Conservation (phyloP, 2,888 invertebrate genomes). For the Pyralis farinalis region DNA sequence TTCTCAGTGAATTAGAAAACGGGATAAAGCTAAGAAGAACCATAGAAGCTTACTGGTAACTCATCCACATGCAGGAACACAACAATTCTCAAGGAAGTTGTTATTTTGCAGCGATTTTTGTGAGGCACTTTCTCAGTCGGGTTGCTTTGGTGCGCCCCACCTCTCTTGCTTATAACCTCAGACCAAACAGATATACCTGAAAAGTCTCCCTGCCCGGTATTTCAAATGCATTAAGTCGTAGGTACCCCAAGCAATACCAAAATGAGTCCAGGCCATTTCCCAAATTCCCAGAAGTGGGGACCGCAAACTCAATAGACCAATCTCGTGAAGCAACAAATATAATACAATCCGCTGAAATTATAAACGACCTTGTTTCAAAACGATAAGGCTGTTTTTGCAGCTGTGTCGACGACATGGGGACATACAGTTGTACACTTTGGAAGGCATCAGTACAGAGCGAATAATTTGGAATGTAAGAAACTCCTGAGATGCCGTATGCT, state of each 20-base stretch:
- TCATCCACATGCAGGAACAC: no score
- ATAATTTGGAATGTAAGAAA: no score
- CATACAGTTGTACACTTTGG: background rate
- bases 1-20: no score
- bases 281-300: conserved; percentile 37
- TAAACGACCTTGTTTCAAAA: conserved; percentile 1
- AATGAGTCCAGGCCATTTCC: conserved; percentile 23
- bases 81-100: no score
- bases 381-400: conserved; percentile 13
- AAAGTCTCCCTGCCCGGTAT: conserved; percentile 4
- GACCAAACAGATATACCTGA: conserved; percentile 5
- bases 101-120: no score
- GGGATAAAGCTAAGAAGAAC: no score
- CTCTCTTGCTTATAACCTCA: background rate
- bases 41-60: no score
- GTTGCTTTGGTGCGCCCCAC: no score
- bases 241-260: conserved; percentile 19
- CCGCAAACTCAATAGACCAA: conserved; percentile 35
- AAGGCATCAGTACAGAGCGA: background rate
- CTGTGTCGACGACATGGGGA: background rate
- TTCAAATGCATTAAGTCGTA: conserved; percentile 3
- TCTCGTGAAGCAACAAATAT: conserved; percentile 30
- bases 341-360: background rate
- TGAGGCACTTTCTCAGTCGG: no score
- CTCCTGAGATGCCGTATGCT: no score